Base-by-base conservation (phyloP, 2,888 invertebrate species). In the Sarcophaga subvicina region DNA sequence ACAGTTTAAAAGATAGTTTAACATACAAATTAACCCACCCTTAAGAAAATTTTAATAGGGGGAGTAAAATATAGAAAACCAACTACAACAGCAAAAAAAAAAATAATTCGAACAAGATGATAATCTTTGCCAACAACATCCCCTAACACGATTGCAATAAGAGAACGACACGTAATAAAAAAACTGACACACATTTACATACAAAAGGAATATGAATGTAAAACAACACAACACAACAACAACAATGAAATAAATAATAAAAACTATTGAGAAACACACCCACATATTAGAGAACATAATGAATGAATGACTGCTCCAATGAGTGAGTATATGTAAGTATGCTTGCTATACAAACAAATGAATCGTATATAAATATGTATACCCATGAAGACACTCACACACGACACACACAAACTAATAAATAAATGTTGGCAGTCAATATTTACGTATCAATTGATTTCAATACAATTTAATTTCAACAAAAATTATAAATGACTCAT, bases 381-480 rank as follows among this genome's bases (percentile, higher is more conserved):
- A 1, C 22, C 1, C 22, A 22, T 22, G 1, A 22, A 22, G 22
- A 22, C 22, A 70, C 37, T 8, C 64, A 22, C 22, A 11, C 59
- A 20, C 2, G 5, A 64, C 37, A 17, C 64, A 22, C 22, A 4
- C 59, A 20, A 20, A 62, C 47, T 5, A 60, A 47, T 17, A 47
- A 83, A 54, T 76, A 70, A 70, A 67, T 72, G 49, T 73, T 47
- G 8, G 49, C 54, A 73, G 77, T 80, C 76, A 83, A 80, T 80
- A 77, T 83, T 80, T 78, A 70, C 59, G 80, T 73, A 83, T 83
- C 86, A 86, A 83, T 83, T 83, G 86, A 83, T 78, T 86, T 78
- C 77, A 64, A 47, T 80, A 80, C 83, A 73, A 83, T 80, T 76
- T 82, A 76, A 83, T 76, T 77, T 83, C 37, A 70, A 75, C 76